These are phyloP conservation scores for Petaurus breviceps DNA, from an alignment of 2,113 vertebrate species.

Conservation along the genomic window DNA sequence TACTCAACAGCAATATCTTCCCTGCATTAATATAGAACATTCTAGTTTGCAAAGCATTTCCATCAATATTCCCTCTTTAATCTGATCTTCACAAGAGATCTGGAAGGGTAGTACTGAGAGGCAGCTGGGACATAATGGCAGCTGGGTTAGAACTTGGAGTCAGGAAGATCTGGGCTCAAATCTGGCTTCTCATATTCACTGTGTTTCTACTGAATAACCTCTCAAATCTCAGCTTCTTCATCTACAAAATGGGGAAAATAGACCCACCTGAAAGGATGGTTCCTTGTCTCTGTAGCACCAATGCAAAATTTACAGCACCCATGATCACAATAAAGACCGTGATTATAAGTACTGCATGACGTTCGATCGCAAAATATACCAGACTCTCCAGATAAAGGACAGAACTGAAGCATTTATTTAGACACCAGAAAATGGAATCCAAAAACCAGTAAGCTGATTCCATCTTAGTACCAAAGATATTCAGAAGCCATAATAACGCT, in stretches of 20 bases:
- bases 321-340: too few species aligned
- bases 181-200: background rate
- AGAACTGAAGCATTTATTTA: too few species aligned
- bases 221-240: background rate
- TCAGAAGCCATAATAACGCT: too few species aligned
- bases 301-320: too few species aligned
- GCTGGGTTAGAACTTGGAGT: background rate
- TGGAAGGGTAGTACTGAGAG: background rate
- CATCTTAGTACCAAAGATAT: too few species aligned
- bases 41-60: background rate
- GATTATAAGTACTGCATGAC: too few species aligned
- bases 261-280: background rate
- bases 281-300: too few species aligned
- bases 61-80: background rate
- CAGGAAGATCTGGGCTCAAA: background rate
- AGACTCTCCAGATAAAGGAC: too few species aligned
- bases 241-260: background rate
- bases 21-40: conserved; percentile 2
- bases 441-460: too few species aligned
- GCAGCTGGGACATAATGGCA: background rate
- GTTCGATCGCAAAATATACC: too few species aligned
- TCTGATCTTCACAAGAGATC: background rate
- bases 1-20: background rate
- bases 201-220: background rate
- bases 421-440: too few species aligned